phyloP scores from a whole-genome alignment of 2,797 vertebrate species.

The Atherinosoma microstoma region DNA sequence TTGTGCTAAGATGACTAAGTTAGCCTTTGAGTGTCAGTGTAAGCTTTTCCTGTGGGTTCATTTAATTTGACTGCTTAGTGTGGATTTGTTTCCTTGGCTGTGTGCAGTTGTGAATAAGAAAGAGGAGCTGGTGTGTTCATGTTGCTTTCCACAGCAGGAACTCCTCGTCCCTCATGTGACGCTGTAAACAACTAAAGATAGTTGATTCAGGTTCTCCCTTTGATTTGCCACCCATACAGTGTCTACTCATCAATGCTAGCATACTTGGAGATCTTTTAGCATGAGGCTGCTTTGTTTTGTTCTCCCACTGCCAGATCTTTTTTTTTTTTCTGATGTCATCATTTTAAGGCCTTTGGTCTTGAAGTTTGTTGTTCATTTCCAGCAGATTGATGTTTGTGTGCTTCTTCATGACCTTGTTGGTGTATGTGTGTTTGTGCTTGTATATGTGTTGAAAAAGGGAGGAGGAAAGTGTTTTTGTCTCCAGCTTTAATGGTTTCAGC shows the following conservation, averaged over 20 bases:
- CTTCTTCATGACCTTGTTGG: constrained; percentile 5
- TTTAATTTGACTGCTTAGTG: constrained; percentile 2
- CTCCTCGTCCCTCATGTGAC: constrained; percentile 36
- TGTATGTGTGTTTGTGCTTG: constrained; percentile 18
- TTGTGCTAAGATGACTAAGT: constrained; percentile 11
- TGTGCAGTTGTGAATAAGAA: constrained; percentile 5
- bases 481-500: constrained; percentile 66
- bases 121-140: constrained; percentile 17
- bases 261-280: not conserved
- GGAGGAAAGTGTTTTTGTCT: constrained; percentile 63
- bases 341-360: not conserved
- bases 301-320: not conserved
- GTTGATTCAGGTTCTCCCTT: not conserved
- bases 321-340: not conserved
- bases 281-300: not conserved
- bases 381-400: constrained; percentile 25
- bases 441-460: constrained; percentile 36
- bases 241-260: too few relatives aligned
- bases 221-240: not conserved
- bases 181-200: not conserved
- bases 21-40: constrained; percentile 1
- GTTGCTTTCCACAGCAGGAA: constrained; percentile 27
- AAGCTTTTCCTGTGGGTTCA: constrained; percentile 21
- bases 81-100: not conserved
- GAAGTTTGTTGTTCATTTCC: constrained; percentile 30